These are phyloP conservation scores for Cygnus atratus DNA, from an alignment of 2,113 vertebrate genomes.

Conservation along the genomic window DNA sequence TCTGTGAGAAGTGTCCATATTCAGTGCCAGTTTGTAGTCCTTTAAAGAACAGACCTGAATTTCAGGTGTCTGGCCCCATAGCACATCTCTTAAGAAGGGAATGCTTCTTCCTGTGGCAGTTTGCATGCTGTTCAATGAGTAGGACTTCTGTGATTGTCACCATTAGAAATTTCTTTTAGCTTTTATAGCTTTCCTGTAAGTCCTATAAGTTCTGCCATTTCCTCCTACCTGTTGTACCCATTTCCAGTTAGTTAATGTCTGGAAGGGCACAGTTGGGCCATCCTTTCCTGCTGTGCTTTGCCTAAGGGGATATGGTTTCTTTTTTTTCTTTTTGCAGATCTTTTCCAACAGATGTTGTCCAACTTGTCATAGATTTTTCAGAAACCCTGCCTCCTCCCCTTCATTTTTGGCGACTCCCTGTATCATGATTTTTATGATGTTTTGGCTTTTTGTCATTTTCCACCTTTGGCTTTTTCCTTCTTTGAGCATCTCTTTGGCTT, in stretches of 20 bases:
- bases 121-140: background rate
- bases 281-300: background rate
- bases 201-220: background rate
- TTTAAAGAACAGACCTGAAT: background rate
- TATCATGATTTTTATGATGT: background rate
- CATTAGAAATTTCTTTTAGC: background rate
- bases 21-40: background rate
- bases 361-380: background rate
- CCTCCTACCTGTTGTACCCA: background rate
- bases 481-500: background rate
- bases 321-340: background rate
- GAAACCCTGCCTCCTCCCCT: background rate
- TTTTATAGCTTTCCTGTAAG: background rate
- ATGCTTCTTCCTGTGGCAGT: background rate
- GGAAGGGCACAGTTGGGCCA: background rate
- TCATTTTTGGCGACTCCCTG: background rate
- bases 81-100: background rate
- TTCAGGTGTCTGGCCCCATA: background rate
- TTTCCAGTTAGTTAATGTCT: background rate
- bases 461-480: background rate
- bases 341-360: background rate
- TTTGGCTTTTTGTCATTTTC: background rate
- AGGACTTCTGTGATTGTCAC: background rate
- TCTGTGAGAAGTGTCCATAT: fast-evolving
- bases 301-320: background rate